A percentile compares a stretch with the other conserved stretches of the same genome.
Evolutionary conservation across 1,140 invertebrate species (phyloP).

Genomic region (Propsilocerus akamusi): DNA sequence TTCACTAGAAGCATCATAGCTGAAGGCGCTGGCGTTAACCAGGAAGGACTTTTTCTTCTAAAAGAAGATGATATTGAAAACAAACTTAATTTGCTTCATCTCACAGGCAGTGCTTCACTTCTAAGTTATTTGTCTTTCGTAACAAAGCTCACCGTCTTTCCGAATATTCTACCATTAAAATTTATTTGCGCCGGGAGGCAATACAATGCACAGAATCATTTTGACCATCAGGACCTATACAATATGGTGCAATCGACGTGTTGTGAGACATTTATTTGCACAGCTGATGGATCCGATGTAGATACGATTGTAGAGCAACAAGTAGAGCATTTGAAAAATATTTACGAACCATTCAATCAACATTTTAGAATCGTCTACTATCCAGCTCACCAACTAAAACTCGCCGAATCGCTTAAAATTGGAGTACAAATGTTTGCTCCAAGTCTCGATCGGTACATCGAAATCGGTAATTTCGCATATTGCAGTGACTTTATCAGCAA

Average conservation of each 20-base stretch:
- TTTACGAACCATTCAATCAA: conserved; percentile 32
- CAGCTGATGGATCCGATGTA: conserved; percentile 18
- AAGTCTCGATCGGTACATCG: conserved; percentile 29
- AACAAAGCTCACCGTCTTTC: conserved; percentile 31
- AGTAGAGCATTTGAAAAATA: conserved; percentile 21
- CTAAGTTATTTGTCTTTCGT: conserved; percentile 35
- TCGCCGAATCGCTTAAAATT: conserved; percentile 31
- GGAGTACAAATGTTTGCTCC: conserved; percentile 41
- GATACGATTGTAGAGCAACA: conserved; percentile 26
- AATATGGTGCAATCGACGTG: conserved; percentile 33
- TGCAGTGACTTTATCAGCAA: conserved; percentile 41
- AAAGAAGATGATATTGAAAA: conserved; percentile 21
- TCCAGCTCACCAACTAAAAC: conserved; percentile 26
- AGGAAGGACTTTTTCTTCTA: conserved; percentile 9
- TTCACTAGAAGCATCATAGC: conserved; percentile 38
- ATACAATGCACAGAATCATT: conserved; percentile 25
- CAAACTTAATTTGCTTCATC: conserved; percentile 27
- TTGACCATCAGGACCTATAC: conserved; percentile 27
- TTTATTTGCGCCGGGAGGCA: conserved; percentile 34
- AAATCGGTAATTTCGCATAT: conserved; percentile 37
- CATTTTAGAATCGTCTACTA: conserved; percentile 35
- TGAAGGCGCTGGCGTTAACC: conserved; percentile 35
- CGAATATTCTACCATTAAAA: conserved; percentile 31
- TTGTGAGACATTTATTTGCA: conserved; percentile 29
- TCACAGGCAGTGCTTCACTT: conserved; percentile 37